phyloP scores from a whole-genome alignment of 2,797 vertebrate genomes.

The Lepilemur ruficaudatus region DNA sequence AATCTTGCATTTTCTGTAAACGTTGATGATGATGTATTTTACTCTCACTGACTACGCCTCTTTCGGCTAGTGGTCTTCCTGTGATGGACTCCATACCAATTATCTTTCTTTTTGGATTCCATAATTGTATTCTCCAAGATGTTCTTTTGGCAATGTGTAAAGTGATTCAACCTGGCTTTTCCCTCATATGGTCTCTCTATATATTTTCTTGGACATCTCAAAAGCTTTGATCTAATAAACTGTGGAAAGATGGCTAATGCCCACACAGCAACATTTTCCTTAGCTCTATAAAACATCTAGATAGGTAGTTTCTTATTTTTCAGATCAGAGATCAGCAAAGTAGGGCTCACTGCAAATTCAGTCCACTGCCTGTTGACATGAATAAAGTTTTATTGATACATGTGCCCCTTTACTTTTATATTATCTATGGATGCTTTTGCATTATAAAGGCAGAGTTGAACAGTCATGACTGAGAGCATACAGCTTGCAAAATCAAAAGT shows the following conservation, averaged over 20 bases:
- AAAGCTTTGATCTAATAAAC: neutral
- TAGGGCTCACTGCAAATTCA: neutral
- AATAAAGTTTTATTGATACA: neutral
- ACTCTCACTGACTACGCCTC: neutral
- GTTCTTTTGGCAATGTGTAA: neutral
- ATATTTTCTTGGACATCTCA: neutral
- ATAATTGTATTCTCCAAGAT: neutral
- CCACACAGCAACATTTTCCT: neutral
- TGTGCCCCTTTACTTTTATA: neutral
- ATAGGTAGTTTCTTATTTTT: neutral
- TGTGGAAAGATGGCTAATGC: neutral
- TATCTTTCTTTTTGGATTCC: neutral
- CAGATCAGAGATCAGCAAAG: neutral
- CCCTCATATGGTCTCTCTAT: rapidly evolving
- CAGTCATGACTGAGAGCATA: neutral
- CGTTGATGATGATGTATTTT: neutral
- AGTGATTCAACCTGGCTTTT: neutral
- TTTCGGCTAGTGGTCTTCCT: neutral
- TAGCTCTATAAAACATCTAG: neutral
- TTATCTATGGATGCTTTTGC: neutral
- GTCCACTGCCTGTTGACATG: neutral
- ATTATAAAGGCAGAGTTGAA: neutral
- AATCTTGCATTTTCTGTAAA: neutral
- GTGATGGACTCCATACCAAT: neutral
- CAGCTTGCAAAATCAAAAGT: neutral